Evolutionary conservation across 1,140 invertebrate species (phyloP).

Genomic region (Apis laboriosa): DNA sequence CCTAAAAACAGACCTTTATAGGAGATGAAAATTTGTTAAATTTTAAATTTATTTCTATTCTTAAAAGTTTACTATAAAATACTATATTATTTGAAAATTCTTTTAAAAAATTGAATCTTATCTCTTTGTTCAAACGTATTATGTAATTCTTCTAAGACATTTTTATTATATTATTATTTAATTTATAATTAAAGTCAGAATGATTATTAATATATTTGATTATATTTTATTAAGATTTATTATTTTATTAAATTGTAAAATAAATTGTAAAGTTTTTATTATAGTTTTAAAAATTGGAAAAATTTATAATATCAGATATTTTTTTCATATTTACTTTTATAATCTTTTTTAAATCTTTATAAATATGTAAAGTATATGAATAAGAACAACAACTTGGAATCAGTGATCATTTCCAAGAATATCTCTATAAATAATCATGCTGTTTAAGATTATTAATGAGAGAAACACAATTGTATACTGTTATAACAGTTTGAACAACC

Average conservation of each 20-base stretch:
- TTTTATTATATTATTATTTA: neutral
- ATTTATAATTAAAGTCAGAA: neutral
- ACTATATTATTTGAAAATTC: neutral
- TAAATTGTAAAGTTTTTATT: neutral
- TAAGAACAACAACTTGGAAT: neutral
- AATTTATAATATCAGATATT: neutral
- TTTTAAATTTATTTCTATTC: neutral
- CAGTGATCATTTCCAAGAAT: conserved; percentile 18
- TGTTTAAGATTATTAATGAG: neutral
- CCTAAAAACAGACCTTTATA: conserved; percentile 32
- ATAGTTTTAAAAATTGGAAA: neutral
- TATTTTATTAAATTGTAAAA: too few relatives aligned
- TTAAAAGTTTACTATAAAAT: too few relatives aligned
- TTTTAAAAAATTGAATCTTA: neutral
- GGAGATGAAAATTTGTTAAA: neutral
- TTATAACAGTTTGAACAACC: too few relatives aligned
- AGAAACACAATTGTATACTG: neutral
- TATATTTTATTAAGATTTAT: neutral
- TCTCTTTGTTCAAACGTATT: neutral
- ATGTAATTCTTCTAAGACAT: too few relatives aligned
- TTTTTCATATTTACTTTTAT: neutral
- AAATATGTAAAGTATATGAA: neutral
- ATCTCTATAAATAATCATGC: neutral
- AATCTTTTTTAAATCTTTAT: neutral
- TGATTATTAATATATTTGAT: neutral